Base-by-base conservation (phyloP, 2,797 vertebrate genomes). In the Myotis pilosus region DNA sequence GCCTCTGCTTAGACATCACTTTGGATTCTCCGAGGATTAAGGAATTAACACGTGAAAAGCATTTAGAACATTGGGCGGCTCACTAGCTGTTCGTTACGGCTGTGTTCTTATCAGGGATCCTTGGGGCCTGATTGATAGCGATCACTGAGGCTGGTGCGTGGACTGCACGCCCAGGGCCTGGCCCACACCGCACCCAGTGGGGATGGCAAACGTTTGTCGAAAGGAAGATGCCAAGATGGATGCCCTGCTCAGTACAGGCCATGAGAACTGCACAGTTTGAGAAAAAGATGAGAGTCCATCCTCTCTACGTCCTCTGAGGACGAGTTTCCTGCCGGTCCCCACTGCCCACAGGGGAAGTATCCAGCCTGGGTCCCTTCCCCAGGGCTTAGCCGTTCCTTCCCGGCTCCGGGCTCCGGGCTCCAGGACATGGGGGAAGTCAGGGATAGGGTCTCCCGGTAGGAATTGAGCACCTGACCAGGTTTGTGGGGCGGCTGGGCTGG, bases 51-150 rank as follows among this genome's bases (percentile, higher is more conserved):
- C 1, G 44, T 66, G 92, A 7, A n/a, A 74, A 9, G 20, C 57
- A 2, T 33, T 89, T 7, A 47, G 53, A 20, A 11, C 33, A 0
- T 44, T 1, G 75, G 41, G 47, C 12, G 1, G 15, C 72, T 76
- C 81, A 0, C 0, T 5, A 8, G 33, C 60, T 22, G n/a, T 57
- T n/a, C 9, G 30, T 82, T 55, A 12, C 12, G n/a, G 74, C 53
- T n/a, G 0, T n/a, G 1, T 51, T 30, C 44, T 72, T 3, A 7
- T 1, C 8, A 3, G 0, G 33, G 57, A 7, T 33, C 57, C 75
- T 33, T 1, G 41, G 92, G 41, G 49, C 86, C 84, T 72, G 0
- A 38, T 82, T 60, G 44, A 0, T 1, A 64, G 78, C 78, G 51
- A 72, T 75, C 60, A 0, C 12, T 25, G 3, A 19, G 85, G 64